phyloP scores from a whole-genome alignment of 2,888 invertebrate genomes.

The Litoditis marina region DNA sequence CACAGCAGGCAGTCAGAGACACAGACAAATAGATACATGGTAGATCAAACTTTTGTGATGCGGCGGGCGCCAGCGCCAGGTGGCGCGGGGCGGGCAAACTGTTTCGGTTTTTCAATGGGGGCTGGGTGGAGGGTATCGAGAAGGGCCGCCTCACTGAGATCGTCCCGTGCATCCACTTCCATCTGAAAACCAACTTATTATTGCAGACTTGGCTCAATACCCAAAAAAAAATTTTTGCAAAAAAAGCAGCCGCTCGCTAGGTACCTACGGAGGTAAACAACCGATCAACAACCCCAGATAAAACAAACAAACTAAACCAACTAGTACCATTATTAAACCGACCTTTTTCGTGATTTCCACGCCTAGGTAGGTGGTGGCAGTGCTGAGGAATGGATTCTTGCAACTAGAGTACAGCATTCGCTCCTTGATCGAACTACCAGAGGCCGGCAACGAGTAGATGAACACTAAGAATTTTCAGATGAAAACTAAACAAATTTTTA shows the following conservation, averaged over 20 bases:
- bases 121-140: slow-evolving; percentile 76
- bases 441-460: slow-evolving; percentile 97
- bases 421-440: slow-evolving; percentile 86
- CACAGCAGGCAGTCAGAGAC: too few relatives aligned
- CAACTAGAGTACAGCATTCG: slow-evolving; percentile 98
- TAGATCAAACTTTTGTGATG: slow-evolving; percentile 55
- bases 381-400: slow-evolving; percentile 83
- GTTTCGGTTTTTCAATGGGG: slow-evolving; percentile 67
- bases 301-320: too few relatives aligned
- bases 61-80: slow-evolving; percentile 67
- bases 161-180: slow-evolving; percentile 83
- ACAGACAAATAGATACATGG: too few relatives aligned
- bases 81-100: slow-evolving; percentile 93
- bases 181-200: slow-evolving; percentile 53
- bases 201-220: neutral
- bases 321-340: too few relatives aligned
- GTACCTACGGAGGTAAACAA: too few relatives aligned
- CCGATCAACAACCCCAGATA: too few relatives aligned
- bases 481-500: too few relatives aligned
- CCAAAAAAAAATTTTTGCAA: neutral
- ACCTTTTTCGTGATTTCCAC: slow-evolving; percentile 84
- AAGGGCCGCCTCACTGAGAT: slow-evolving; percentile 86
- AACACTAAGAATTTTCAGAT: slow-evolving; percentile 75
- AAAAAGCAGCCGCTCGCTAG: too few relatives aligned
- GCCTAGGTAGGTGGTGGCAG: slow-evolving; percentile 74